These are phyloP conservation scores for Andricus grossulariae DNA, from an alignment of 1,140 invertebrate species.

Conservation along the genomic window DNA sequence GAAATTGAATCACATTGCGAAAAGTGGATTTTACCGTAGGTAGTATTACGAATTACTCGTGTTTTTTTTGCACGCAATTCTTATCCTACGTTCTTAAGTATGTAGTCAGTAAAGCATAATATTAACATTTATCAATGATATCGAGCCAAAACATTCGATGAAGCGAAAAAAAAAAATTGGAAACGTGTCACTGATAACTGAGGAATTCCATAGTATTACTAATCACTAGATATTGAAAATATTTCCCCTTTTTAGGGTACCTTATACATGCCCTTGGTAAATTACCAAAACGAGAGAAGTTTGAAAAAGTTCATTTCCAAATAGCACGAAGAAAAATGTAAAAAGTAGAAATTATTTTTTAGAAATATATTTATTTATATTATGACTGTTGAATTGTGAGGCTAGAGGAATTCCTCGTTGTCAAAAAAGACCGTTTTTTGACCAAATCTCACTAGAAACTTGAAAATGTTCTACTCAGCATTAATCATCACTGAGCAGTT, in stretches of 20 bases:
- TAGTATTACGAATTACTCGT: conserved; percentile 29
- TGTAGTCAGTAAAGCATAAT: conserved; percentile 39
- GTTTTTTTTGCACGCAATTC: conserved; percentile 28
- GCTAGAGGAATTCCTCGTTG: neutral
- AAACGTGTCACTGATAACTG: conserved; percentile 28
- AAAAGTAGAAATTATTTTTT: too few relatives aligned
- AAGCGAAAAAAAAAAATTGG: neutral
- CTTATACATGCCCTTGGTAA: too few relatives aligned
- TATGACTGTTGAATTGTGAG: conserved; percentile 6
- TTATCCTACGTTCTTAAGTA: conserved; percentile 1
- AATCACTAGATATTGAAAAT: conserved; percentile 29
- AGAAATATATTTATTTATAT: conserved; percentile 6
- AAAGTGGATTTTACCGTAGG: conserved; percentile 1
- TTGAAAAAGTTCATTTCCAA: too few relatives aligned
- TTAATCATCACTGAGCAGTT: neutral
- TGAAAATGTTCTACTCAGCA: neutral
- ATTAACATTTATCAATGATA: conserved; percentile 29
- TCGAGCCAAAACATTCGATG: neutral
- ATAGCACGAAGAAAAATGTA: too few relatives aligned
- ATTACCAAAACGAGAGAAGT: too few relatives aligned
- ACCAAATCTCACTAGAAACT: neutral
- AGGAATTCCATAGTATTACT: conserved; percentile 21
- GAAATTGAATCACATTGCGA: neutral
- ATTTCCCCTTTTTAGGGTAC: neutral
- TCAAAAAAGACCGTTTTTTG: neutral